Evolutionary conservation across 1,140 invertebrate genomes (phyloP), one percentile per base, ranked within the genome.

Genomic region (Harpegnathos saltator): DNA sequence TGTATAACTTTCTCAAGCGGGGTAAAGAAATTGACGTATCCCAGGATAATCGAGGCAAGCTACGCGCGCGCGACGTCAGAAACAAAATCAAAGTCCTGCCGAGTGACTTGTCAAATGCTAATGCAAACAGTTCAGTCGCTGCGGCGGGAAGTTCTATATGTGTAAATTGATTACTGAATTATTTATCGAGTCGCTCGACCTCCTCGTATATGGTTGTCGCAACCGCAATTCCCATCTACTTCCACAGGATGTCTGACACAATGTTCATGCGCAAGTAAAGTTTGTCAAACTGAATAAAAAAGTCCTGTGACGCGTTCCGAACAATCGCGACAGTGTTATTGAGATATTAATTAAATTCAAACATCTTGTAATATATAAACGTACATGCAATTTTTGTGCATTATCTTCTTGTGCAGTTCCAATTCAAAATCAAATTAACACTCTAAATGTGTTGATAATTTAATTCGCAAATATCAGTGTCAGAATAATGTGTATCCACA

Each of bases 151-250:
- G 81, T 89, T 89, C 38, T 44, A 44, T 44, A 9, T 44, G 72
- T 84, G 82, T 86, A 89, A 89, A 89, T 89, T 88, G 88, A 89
- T 89, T 88, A 83, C 82, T 84, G 87, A 89, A 89, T 89, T 86
- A 86, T 89, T 89, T 89, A 89, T 89, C 78, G 86, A 17, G 63
- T 17, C 66, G 19, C 33, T 68, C 78, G n/a, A 66, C 56, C 26
- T 75, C 87, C 77, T 54, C 52, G 52, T 80, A 75, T 68, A 73
- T 62, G 54, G 69, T 77, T 62, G 26, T 71, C 75, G 54, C 52
- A 33, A 77, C 11, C 68, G n/a, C 72, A 75, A 84, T 69, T 78
- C 61, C 19, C 38, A 33, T 68, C 62, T 71, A 22, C 17, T 56
- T 66, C 33, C 17, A 26, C 69, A 44, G 4, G 38, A 38, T 11